phyloP scores from a whole-genome alignment of 2,888 invertebrate genomes.

The Diloba caeruleocephala region DNA sequence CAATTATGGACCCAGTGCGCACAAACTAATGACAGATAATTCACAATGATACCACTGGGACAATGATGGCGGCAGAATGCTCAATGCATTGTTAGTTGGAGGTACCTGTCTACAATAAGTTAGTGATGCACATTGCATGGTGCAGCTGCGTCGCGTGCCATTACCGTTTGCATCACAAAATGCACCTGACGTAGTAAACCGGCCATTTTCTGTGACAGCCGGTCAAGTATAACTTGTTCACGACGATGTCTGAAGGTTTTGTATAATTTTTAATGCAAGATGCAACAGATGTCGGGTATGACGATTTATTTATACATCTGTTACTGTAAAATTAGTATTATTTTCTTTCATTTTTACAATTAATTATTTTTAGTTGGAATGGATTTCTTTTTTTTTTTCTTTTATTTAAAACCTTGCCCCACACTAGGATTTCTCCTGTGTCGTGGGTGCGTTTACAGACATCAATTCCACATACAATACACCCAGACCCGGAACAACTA shows the following conservation, averaged over 20 bases:
- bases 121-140: constrained; percentile 30
- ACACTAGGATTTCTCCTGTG: too few species aligned
- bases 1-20: neutral
- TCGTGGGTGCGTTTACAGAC: too few species aligned
- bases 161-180: constrained; percentile 49
- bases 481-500: too few species aligned
- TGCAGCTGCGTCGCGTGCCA: constrained; percentile 34
- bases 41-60: constrained; percentile 17
- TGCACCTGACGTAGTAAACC: constrained; percentile 30
- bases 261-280: constrained; percentile 19
- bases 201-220: constrained; percentile 23
- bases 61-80: constrained; percentile 25
- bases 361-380: too few species aligned
- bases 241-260: constrained; percentile 35
- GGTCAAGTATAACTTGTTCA: constrained; percentile 40
- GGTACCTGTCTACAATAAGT: constrained; percentile 13
- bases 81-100: constrained; percentile 20
- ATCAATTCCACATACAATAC: too few species aligned
- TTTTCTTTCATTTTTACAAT: too few species aligned
- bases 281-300: constrained; percentile 12
- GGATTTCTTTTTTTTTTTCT: too few species aligned
- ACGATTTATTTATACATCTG: too few species aligned
- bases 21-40: constrained; percentile 18
- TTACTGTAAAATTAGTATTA: too few species aligned
- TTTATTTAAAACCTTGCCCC: too few species aligned